Conservation (phyloP, 2,113 vertebrate species). For the Daboia siamensis region DNA sequence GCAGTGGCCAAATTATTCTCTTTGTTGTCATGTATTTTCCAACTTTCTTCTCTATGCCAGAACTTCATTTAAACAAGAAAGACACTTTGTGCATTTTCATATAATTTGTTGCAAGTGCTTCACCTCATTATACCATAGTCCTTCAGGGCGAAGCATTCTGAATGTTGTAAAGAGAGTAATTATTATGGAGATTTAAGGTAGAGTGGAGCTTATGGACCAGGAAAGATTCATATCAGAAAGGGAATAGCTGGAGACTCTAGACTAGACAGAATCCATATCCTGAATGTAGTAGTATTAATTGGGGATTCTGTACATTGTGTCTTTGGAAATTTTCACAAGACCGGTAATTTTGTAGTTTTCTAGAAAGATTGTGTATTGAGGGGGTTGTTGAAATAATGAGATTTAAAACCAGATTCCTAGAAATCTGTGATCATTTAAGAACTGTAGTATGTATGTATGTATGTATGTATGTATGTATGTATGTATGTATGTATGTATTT, state of each 20-base stretch:
- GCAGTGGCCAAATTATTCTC: slow-evolving; percentile 7
- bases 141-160: slow-evolving; percentile 31
- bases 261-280: background rate
- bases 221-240: background rate
- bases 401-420: slow-evolving; percentile 45
- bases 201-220: slow-evolving; percentile 7
- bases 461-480: background rate
- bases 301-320: slow-evolving; percentile 20
- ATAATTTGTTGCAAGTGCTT: slow-evolving; percentile 31
- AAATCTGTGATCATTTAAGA: slow-evolving; percentile 45
- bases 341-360: background rate
- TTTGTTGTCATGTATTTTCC: slow-evolving; percentile 11
- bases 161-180: slow-evolving; percentile 5
- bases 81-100: slow-evolving; percentile 19
- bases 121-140: slow-evolving; percentile 6
- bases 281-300: background rate
- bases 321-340: background rate
- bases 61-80: slow-evolving; percentile 30
- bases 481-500: background rate
- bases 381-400: slow-evolving; percentile 22
- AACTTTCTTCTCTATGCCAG: background rate
- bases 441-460: background rate
- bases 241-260: background rate
- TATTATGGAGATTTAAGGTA: slow-evolving; percentile 19
- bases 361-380: slow-evolving; percentile 16